These are phyloP conservation scores for Eupithecia subumbrata DNA, from an alignment of 2,888 invertebrate genomes.

Conservation along the genomic window DNA sequence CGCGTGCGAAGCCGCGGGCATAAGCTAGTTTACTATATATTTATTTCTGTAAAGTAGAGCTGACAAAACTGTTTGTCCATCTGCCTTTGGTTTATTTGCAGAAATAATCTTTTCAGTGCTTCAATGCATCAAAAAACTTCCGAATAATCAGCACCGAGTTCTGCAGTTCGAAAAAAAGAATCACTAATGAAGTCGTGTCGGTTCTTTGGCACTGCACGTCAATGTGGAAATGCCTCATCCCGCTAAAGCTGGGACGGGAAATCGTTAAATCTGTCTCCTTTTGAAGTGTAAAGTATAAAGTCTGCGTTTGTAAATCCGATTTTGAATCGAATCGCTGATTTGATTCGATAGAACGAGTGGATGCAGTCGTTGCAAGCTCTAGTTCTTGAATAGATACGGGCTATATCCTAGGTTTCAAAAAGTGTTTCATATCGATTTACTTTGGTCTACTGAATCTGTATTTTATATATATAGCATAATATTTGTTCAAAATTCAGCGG, in stretches of 20 bases:
- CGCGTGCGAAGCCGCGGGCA: too few relatives aligned
- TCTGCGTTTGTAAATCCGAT: conserved; percentile 27
- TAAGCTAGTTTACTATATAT: too few relatives aligned
- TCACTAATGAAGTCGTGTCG: conserved; percentile 40
- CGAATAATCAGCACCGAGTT: not conserved
- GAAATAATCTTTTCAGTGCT: not conserved
- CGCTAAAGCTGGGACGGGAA: conserved; percentile 25
- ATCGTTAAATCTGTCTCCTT: conserved; percentile 37
- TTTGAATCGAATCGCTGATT: conserved; percentile 21
- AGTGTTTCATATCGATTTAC: not conserved
- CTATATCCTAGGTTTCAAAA: not conserved
- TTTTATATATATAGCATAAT: not conserved
- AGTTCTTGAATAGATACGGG: not conserved
- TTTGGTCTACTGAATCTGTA: not conserved
- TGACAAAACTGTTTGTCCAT: not conserved
- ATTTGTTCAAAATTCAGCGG: too few relatives aligned
- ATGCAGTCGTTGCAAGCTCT: not conserved
- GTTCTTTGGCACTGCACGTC: conserved; percentile 30
- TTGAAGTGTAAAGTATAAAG: conserved; percentile 27
- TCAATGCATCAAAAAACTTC: not conserved
- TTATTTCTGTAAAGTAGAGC: not conserved
- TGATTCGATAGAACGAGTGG: not conserved
- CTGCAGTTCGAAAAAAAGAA: conserved; percentile 1
- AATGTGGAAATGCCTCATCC: conserved; percentile 32
- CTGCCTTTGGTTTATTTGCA: not conserved